Evolutionary conservation across 2,888 invertebrate genomes (phyloP).

Genomic region (Yponomeuta sedellus): DNA sequence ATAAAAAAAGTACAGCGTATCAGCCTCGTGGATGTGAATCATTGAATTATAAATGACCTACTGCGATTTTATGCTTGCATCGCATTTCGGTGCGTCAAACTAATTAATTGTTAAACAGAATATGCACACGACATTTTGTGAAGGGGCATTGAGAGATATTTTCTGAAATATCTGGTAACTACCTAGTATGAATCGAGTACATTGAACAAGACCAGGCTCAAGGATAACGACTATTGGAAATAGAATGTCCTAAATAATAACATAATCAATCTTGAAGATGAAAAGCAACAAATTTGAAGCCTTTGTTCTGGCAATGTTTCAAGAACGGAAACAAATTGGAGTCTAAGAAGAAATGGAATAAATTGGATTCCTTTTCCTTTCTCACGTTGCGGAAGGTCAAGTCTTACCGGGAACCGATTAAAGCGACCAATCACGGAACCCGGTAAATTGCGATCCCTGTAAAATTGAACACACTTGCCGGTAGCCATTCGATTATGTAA

Average conservation of each 20-base stretch:
- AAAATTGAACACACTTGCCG: slow-evolving; percentile 4
- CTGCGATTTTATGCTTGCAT: background rate
- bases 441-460: background rate
- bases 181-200: too few species aligned
- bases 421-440: background rate
- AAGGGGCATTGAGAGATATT: too few species aligned
- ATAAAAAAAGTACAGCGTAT: background rate
- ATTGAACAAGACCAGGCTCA: too few species aligned
- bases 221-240: too few species aligned
- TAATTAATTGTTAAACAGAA: background rate
- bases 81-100: background rate
- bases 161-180: too few species aligned
- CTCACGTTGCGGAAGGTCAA: background rate
- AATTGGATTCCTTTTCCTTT: background rate
- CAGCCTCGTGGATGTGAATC: background rate
- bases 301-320: background rate
- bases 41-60: background rate
- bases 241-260: background rate
- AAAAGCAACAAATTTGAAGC: background rate
- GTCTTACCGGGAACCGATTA: background rate
- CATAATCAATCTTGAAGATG: background rate
- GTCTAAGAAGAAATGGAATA: background rate
- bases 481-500: slow-evolving; percentile 5
- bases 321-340: background rate
- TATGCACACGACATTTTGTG: too few species aligned